These are phyloP conservation scores for Eretmochelys imbricata DNA, from an alignment of 2,113 vertebrate genomes.

Conservation along the genomic window DNA sequence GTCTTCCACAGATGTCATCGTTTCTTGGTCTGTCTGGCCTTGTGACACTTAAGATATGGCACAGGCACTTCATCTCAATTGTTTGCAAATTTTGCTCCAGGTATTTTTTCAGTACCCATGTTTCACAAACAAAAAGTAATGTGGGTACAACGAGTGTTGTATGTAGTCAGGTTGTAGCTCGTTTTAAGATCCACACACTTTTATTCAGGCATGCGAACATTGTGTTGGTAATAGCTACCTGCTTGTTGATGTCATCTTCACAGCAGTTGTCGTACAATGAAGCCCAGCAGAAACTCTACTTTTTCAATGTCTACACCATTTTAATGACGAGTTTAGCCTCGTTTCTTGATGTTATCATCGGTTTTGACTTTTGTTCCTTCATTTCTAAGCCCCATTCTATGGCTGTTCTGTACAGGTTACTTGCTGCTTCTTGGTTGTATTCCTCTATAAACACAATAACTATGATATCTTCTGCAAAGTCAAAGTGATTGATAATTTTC, in stretches of 20 bases:
- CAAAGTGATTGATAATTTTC: not conserved
- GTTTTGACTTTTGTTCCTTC: not conserved
- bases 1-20: not conserved
- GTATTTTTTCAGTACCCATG: not conserved
- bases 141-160: not conserved
- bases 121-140: not conserved
- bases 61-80: not conserved
- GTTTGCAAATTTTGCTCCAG: not conserved
- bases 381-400: not conserved
- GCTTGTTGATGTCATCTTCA: not conserved
- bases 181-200: not conserved
- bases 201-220: not conserved
- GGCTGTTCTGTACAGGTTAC: not conserved
- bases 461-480: not conserved
- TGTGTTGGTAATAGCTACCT: not conserved
- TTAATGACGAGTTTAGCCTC: not conserved
- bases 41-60: not conserved
- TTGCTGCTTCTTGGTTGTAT: not conserved
- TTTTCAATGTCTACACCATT: not conserved
- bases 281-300: not conserved
- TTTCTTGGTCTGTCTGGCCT: not conserved
- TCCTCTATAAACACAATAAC: not conserved
- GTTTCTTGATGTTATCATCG: not conserved
- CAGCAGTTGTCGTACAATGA: not conserved
- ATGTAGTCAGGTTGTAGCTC: not conserved